Evolutionary conservation across 2,797 vertebrate genomes (phyloP).

Genomic region (Miichthys miiuy): DNA sequence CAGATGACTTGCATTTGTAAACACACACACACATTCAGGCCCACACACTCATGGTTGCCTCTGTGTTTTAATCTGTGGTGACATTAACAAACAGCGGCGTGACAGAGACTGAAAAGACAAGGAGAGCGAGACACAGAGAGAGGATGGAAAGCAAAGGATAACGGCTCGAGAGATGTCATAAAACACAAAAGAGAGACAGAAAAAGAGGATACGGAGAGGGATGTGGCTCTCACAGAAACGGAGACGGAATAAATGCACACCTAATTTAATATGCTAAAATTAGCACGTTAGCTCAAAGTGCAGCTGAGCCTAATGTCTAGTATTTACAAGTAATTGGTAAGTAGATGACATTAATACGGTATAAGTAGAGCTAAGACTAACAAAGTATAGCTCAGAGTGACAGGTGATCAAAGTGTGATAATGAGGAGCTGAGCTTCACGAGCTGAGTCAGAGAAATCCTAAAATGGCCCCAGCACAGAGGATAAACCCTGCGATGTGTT

Average conservation of each 20-base stretch:
- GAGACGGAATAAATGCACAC: neutral
- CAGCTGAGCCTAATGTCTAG: neutral
- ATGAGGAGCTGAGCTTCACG: neutral
- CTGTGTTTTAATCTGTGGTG: constrained; percentile 50
- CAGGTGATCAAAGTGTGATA: neutral
- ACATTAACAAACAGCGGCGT: constrained; percentile 36
- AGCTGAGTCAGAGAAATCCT: neutral
- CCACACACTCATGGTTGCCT: constrained; percentile 14
- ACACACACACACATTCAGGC: constrained; percentile 3
- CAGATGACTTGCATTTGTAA: constrained; percentile 42
- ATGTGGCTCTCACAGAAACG: neutral
- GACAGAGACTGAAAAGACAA: constrained; percentile 26
- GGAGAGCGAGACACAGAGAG: neutral
- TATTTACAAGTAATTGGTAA: neutral
- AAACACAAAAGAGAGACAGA: neutral
- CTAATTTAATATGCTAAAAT: too few relatives aligned
- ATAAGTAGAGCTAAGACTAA: neutral
- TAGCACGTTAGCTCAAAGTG: neutral
- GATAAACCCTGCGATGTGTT: neutral
- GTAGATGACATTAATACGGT: neutral
- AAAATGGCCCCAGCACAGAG: neutral
- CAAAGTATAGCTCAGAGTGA: neutral
- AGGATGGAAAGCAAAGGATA: constrained; percentile 6
- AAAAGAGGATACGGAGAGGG: neutral
- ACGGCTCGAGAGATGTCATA: neutral